These are phyloP conservation scores for Chloroceryle aenea DNA, from an alignment of 2,113 vertebrate genomes.

Conservation along the genomic window DNA sequence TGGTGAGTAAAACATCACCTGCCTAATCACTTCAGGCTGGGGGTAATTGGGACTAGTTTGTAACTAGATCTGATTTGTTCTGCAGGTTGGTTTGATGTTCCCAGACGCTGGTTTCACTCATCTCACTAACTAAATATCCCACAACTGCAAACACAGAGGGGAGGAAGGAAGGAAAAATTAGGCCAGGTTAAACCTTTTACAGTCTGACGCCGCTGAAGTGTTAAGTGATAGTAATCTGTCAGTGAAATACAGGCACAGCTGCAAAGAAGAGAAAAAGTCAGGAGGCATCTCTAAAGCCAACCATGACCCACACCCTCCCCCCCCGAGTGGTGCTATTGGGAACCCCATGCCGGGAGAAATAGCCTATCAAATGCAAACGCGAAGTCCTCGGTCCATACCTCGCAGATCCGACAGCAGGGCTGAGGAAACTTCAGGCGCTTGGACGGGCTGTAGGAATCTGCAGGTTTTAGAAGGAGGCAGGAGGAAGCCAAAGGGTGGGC, in stretches of 20 bases:
- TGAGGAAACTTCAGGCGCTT: conserved; percentile 76
- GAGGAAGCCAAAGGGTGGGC: conserved; percentile 85
- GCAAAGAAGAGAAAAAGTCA: not conserved
- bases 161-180: not conserved
- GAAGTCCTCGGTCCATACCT: conserved; percentile 71
- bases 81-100: not conserved
- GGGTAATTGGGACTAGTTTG: not conserved
- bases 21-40: not conserved
- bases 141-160: not conserved
- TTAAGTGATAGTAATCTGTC: not conserved
- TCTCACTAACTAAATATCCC: not conserved
- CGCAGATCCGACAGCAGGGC: conserved; percentile 74
- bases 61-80: not conserved
- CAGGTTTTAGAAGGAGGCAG: conserved; percentile 77
- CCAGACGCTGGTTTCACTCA: not conserved
- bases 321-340: fast-evolving
- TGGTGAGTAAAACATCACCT: conserved; percentile 21
- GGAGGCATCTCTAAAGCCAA: not conserved
- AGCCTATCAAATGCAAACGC: not conserved
- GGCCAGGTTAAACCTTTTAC: not conserved
- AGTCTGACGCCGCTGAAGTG: not conserved
- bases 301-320: not conserved
- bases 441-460: conserved; percentile 82
- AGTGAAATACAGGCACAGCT: not conserved
- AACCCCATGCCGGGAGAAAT: not conserved